These are phyloP conservation scores for Lagopus leucura DNA, from an alignment of 2,113 vertebrate genomes.

Conservation along the genomic window DNA sequence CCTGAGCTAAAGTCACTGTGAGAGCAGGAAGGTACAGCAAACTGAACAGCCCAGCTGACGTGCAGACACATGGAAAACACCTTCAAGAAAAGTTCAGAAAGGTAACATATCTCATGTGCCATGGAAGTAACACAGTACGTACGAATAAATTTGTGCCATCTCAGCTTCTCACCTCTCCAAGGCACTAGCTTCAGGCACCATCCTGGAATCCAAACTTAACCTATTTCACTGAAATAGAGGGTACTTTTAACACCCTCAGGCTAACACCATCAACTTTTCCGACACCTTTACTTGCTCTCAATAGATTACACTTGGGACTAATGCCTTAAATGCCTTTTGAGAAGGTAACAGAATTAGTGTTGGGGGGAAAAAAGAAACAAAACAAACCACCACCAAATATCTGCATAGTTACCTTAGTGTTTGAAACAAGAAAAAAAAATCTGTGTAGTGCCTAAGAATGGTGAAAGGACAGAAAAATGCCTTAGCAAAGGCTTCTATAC, in stretches of 20 bases:
- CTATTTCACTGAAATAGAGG: neutral
- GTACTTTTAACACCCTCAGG: neutral
- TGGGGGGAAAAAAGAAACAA: neutral
- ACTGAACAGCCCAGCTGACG: neutral
- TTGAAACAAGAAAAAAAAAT: neutral
- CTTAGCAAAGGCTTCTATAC: neutral
- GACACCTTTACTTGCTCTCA: neutral
- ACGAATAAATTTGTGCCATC: neutral
- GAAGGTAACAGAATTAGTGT: neutral
- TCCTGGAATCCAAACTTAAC: neutral
- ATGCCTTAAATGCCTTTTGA: neutral
- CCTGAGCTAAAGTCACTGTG: fast-evolving
- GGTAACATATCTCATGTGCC: neutral
- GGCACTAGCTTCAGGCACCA: neutral
- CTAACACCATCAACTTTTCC: neutral
- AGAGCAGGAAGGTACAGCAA: neutral
- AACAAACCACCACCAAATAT: fast-evolving
- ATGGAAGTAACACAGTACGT: fast-evolving
- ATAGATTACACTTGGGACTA: neutral
- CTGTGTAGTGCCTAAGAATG: neutral
- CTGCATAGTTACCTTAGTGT: neutral
- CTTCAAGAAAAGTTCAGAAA: neutral
- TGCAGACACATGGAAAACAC: fast-evolving
- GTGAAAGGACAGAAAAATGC: neutral
- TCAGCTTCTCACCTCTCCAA: neutral